A percentile compares a stretch with the other conserved stretches of the same genome.
phyloP scores from a whole-genome alignment of 2,888 invertebrate genomes.

The Diadegma fenestrale region DNA sequence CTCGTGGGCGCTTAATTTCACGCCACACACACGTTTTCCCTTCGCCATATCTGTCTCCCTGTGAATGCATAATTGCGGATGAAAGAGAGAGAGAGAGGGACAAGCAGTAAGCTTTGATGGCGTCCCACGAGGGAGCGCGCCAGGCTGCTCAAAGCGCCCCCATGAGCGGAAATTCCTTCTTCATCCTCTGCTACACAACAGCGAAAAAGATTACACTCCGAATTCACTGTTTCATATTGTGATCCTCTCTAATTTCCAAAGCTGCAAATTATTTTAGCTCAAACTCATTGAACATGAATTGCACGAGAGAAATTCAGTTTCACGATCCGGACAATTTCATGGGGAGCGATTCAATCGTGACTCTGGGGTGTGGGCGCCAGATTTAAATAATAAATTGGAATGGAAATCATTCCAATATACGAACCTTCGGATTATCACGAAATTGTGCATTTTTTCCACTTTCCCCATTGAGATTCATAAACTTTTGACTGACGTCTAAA shows the following conservation, averaged over 20 bases:
- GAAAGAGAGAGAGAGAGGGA: conserved; percentile 32
- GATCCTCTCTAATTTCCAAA: not conserved
- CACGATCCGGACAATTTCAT: not conserved
- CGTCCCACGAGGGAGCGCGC: conserved; percentile 52
- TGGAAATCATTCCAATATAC: not conserved
- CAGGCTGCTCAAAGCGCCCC: conserved; percentile 38
- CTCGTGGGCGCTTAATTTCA: conserved; percentile 68
- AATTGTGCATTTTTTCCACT: not conserved
- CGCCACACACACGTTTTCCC: conserved; percentile 61
- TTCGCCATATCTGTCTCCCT: conserved; percentile 31
- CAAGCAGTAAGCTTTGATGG: conserved; percentile 55
- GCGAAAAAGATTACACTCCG: not conserved
- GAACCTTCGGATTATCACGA: too few species aligned
- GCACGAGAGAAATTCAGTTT: not conserved
- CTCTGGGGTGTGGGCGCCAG: not conserved
- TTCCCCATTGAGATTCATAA: not conserved
- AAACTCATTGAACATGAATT: not conserved
- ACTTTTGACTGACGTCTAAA: not conserved
- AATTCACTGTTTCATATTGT: not conserved
- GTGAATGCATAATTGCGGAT: conserved; percentile 68
- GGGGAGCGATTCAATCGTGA: not conserved
- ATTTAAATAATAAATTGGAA: not conserved
- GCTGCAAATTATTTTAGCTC: not conserved
- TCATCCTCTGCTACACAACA: conserved; percentile 11
- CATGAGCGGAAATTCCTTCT: conserved; percentile 27